Conservation (phyloP, 2,113 vertebrate genomes). For the Sterrhoptilus dennistouni region DNA sequence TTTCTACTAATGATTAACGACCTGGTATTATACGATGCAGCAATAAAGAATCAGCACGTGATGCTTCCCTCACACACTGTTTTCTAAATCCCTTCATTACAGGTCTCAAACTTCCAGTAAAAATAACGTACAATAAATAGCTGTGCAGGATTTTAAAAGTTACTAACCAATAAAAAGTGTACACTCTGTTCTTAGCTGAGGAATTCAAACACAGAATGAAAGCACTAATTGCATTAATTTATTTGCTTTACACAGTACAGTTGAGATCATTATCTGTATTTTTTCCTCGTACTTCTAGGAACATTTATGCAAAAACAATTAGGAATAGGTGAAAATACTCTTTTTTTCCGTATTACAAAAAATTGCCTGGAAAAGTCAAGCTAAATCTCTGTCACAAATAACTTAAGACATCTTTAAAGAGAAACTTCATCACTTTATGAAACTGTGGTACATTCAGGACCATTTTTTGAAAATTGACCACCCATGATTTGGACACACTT, state of each 20-base stretch:
- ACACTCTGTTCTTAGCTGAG: not conserved
- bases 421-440: not conserved
- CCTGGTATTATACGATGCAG: conserved; percentile 22
- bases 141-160: not conserved
- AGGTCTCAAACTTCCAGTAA: not conserved
- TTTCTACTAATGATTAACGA: conserved; percentile 68
- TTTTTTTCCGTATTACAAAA: not conserved
- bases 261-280: not conserved
- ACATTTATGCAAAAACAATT: not conserved
- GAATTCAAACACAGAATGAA: not conserved
- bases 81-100: conserved; percentile 9
- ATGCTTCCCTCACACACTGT: not conserved
- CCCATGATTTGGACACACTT: not conserved
- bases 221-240: not conserved
- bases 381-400: not conserved
- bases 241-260: not conserved
- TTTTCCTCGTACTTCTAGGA: not conserved
- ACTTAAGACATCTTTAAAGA: not conserved
- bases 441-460: not conserved
- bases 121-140: not conserved
- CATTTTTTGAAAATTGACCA: not conserved
- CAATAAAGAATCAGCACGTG: conserved; percentile 16
- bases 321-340: not conserved
- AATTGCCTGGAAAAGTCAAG: not conserved
- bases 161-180: not conserved